Evolutionary conservation across 2,797 vertebrate genomes (phyloP).

Genomic region (Oreochromis grahami): DNA sequence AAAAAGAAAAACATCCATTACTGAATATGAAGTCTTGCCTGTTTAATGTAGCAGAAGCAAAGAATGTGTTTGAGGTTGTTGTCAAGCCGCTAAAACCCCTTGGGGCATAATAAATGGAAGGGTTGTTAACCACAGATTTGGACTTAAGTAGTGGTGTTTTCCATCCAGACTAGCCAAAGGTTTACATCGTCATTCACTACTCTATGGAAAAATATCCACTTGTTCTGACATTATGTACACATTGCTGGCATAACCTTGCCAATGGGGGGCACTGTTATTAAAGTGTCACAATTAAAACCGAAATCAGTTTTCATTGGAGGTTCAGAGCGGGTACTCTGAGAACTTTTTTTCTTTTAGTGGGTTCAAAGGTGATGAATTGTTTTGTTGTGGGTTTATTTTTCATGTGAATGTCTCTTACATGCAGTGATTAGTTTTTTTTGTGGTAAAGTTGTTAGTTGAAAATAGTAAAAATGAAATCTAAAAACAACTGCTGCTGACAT

Average conservation of each 20-base stretch:
- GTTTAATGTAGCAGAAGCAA: conserved; percentile 21
- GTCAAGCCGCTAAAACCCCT: neutral
- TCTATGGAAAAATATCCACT: neutral
- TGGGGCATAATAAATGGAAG: neutral
- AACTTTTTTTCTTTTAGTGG: neutral
- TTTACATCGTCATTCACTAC: conserved; percentile 30
- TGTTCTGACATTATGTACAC: neutral
- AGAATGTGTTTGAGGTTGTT: conserved; percentile 10
- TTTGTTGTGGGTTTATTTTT: neutral
- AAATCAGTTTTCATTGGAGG: neutral
- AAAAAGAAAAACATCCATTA: neutral
- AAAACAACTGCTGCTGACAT: neutral
- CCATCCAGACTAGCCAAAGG: neutral
- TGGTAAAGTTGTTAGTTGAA: neutral
- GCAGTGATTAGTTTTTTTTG: neutral
- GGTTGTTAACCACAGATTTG: conserved; percentile 11
- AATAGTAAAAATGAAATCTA: neutral
- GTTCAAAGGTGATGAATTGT: neutral
- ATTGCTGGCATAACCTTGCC: conserved; percentile 1
- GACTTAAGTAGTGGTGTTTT: neutral
- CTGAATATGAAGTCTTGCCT: neutral
- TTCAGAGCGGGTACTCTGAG: conserved; percentile 75
- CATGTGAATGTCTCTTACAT: neutral
- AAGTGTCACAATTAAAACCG: conserved; percentile 16
- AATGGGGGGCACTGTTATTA: conserved; percentile 46